phyloP scores from a whole-genome alignment of 2,888 invertebrate species.

The Trissoscelio sp. region DNA sequence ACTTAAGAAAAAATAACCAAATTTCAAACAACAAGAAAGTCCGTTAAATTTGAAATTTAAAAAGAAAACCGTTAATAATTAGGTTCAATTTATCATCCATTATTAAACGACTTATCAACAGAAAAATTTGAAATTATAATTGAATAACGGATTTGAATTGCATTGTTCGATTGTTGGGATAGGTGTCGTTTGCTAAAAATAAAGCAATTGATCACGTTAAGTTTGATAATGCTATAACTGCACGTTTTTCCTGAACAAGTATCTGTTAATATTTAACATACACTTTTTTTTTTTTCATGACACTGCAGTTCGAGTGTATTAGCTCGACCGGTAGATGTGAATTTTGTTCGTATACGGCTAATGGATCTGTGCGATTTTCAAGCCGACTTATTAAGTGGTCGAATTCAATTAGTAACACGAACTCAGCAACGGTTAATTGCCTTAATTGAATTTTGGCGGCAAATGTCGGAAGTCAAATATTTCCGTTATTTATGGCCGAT shows the following conservation, averaged over 20 bases:
- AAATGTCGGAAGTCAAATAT: neutral
- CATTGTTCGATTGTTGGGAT: slow-evolving; percentile 4
- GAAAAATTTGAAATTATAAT: neutral
- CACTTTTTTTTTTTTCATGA: slow-evolving; percentile 10
- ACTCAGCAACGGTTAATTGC: slow-evolving; percentile 1
- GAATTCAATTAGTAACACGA: slow-evolving; percentile 16
- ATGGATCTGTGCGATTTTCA: slow-evolving; percentile 10
- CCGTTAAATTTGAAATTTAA: too few relatives aligned
- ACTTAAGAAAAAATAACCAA: too few relatives aligned
- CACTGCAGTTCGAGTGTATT: slow-evolving; percentile 1
- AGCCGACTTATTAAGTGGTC: slow-evolving; percentile 13
- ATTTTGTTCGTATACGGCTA: slow-evolving; percentile 19
- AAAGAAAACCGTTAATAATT: too few relatives aligned
- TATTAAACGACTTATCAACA: neutral
- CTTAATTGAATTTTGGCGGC: slow-evolving; percentile 17
- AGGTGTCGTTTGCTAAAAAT: slow-evolving; percentile 10
- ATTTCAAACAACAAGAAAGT: too few relatives aligned
- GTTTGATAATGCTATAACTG: neutral
- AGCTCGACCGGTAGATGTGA: slow-evolving; percentile 4
- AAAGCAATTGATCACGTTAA: slow-evolving; percentile 2
- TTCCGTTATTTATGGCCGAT: neutral
- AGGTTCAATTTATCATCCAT: too few relatives aligned
- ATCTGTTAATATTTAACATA: slow-evolving; percentile 25
- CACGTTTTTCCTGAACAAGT: neutral
- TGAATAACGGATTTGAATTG: neutral